These are phyloP conservation scores for Linurgus olivaceus DNA, from an alignment of 2,797 vertebrate genomes.

Conservation along the genomic window DNA sequence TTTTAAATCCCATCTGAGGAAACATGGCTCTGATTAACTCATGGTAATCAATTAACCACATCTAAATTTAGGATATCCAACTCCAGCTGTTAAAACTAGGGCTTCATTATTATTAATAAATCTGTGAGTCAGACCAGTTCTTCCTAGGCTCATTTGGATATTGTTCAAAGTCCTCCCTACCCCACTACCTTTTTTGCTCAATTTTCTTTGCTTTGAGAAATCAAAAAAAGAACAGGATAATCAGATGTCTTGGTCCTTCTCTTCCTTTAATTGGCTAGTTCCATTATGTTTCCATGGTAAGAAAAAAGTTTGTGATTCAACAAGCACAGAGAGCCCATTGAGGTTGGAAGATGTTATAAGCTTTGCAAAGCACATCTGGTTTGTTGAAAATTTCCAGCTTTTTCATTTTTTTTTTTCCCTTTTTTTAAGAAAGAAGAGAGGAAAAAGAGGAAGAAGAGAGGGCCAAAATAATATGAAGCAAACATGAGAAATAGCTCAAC, in stretches of 20 bases:
- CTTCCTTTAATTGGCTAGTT: constrained; percentile 18
- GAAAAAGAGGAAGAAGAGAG: background rate
- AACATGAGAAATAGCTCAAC: constrained; percentile 51
- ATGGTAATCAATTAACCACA: constrained; percentile 37
- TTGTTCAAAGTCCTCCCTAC: background rate
- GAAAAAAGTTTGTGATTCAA: constrained; percentile 28
- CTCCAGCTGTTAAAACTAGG: constrained; percentile 33
- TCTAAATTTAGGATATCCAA: constrained; percentile 46
- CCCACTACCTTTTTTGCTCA: background rate
- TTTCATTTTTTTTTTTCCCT: background rate
- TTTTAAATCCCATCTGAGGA: constrained; percentile 44
- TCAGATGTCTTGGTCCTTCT: constrained; percentile 2
- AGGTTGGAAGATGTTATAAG: constrained; percentile 36
- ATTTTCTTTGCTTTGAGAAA: constrained; percentile 18
- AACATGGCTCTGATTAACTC: constrained; percentile 32
- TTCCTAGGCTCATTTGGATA: background rate
- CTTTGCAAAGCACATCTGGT: constrained; percentile 57
- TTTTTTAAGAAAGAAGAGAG: background rate
- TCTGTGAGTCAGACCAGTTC: background rate
- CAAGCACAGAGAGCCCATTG: constrained; percentile 36
- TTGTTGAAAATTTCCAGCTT: constrained; percentile 45
- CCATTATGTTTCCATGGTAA: constrained; percentile 41
- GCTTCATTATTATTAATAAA: constrained; percentile 45
- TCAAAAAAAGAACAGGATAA: background rate
- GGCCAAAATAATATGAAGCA: constrained; percentile 8